These are phyloP conservation scores for Bacillus rossius DNA, from an alignment of 1,140 invertebrate genomes.

Conservation along the genomic window DNA sequence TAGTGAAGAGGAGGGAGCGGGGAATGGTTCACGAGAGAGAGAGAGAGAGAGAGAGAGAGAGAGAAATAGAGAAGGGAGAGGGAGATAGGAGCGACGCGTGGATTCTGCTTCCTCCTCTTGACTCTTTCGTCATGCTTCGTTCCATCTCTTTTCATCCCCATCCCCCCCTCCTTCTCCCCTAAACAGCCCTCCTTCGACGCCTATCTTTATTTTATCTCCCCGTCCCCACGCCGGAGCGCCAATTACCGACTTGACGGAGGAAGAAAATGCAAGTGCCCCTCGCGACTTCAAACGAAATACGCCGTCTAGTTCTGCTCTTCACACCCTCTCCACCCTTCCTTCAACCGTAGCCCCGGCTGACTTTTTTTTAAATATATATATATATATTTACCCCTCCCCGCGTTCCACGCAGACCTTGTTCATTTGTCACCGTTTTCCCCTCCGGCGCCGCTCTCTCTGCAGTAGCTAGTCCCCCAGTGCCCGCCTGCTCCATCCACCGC, in stretches of 20 bases:
- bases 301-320: constrained; percentile 8
- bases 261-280: background rate
- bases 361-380: background rate
- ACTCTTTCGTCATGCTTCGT: background rate
- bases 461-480: too few species aligned
- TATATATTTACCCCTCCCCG: background rate
- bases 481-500: too few species aligned
- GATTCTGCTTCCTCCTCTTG: constrained; percentile 1
- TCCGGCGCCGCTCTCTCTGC: constrained; percentile 2
- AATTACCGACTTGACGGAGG: constrained; percentile 18
- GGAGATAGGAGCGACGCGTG: background rate
- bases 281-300: constrained; percentile 1
- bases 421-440: constrained; percentile 2
- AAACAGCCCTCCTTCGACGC: background rate
- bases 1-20: too few species aligned
- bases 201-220: constrained; percentile 2
- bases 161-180: background rate
- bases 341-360: background rate
- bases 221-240: constrained; percentile 19
- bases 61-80: constrained; percentile 4
- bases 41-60: constrained; percentile 1
- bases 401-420: background rate
- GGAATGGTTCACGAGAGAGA: background rate
- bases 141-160: constrained; percentile 1
- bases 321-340: constrained; percentile 4